Evolutionary conservation across 2,797 vertebrate genomes (phyloP).

Genomic region (Enteromius anoplus): DNA sequence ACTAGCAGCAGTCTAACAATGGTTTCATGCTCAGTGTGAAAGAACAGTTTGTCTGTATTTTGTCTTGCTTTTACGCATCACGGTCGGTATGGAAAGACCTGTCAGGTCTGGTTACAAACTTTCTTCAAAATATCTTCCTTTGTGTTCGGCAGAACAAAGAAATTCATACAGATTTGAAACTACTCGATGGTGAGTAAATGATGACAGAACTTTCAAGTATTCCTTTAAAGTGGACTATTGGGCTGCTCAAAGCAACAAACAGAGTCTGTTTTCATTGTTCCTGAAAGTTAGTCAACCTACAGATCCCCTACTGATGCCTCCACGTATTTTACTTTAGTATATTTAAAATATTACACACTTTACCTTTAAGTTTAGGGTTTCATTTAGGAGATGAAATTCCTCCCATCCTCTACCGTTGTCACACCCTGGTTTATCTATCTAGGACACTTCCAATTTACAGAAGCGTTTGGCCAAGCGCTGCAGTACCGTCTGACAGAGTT

Average conservation of each 20-base stretch:
- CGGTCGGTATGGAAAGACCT: no score
- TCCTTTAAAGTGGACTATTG: neutral
- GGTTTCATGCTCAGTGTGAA: no score
- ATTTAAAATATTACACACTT: conserved; percentile 8
- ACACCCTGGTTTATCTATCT: conserved; percentile 38
- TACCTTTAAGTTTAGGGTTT: conserved; percentile 12
- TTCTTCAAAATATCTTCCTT: no score
- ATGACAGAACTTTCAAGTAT: no score
- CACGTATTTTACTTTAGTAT: neutral
- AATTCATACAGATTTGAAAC: no score
- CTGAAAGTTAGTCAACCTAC: neutral
- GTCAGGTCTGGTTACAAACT: no score
- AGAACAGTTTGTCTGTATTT: no score
- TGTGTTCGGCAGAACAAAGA: no score
- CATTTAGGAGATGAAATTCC: conserved; percentile 17
- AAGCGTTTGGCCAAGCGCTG: conserved; percentile 21
- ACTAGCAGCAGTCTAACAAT: no score
- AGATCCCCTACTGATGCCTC: neutral
- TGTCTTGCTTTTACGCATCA: no score
- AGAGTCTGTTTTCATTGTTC: neutral
- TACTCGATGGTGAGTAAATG: no score
- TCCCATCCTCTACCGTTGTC: conserved; percentile 5
- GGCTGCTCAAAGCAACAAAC: neutral
- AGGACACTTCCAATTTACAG: conserved; percentile 31
- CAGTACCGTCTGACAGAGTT: neutral